Evolutionary conservation across 2,113 vertebrate species (phyloP), one percentile per base, ranked within the genome.

Genomic region (Silurus asotus): DNA sequence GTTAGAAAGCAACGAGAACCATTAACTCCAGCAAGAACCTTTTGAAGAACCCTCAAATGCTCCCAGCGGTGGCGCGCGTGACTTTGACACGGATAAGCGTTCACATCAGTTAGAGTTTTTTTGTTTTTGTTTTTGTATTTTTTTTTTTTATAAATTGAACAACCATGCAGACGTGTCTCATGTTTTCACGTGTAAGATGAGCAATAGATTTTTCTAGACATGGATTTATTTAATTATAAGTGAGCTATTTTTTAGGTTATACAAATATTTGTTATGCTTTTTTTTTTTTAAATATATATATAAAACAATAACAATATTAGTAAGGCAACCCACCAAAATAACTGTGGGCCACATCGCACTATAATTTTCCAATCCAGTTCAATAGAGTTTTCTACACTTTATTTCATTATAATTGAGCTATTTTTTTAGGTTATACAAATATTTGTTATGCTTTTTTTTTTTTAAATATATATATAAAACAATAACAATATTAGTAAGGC

Each of bases 291-390:
- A 1, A 2, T 11, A 65, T n/a, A 74, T 49, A 14, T 55, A 15
- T 55, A 23, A 0, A 20, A 19, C 6, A 59, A 37, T 37, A 37
- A 25, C 45, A 20, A 20, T 58, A 37, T 5, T 79, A 6, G 17
- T 37, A 20, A 20, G 53, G 25, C 5, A 82, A 67, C 48, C 45
- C 53, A 53, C 51, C 2, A 55, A 83, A 56, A 37, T 56, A 17
- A 70, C 53, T 19, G 25, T 58, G 25, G 2, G 51, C 17, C 28
- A 58, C 51, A 70, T 70, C 59, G 45, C 8, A 56, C 25, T 17
- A 70, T 70, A 23, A 83, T 70, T 3, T 83, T 55, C 51, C 58
- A 58, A 72, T 70, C 45, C 65, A 82, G 51, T 82, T 53, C 64
- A 58, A 6, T 70, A 15, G 9, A 37, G 65, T 56, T 70, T 58